Evolutionary conservation across 2,113 vertebrate genomes (phyloP).

Genomic region (Ceyx margarethae): DNA sequence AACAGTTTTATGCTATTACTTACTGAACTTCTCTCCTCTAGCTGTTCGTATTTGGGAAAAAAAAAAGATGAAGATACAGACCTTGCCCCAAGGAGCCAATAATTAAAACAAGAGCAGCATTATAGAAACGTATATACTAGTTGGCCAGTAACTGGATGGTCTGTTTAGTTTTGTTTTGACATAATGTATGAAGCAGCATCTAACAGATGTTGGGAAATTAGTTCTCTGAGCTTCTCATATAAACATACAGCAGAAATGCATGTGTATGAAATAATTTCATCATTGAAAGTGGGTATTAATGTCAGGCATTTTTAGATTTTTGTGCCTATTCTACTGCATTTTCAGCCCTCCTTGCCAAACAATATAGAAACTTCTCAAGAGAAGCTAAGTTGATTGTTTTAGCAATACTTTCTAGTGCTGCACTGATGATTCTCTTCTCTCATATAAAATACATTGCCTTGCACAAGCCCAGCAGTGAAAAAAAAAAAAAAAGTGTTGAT

Average conservation of each 20-base stretch:
- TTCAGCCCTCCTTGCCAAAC: not conserved
- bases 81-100: not conserved
- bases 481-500: not conserved
- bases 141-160: constrained; percentile 24
- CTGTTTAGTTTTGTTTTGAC: constrained; percentile 60
- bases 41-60: not conserved
- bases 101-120: constrained; percentile 25
- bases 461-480: not conserved
- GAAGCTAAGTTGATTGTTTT: not conserved
- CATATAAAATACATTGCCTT: not conserved
- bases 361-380: not conserved
- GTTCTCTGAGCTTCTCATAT: not conserved
- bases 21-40: not conserved
- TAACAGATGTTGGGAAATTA: constrained; percentile 49
- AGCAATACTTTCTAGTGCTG: not conserved
- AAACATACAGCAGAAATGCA: constrained; percentile 13
- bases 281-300: not conserved
- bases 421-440: not conserved
- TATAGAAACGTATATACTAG: constrained; percentile 1
- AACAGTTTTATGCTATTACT: not conserved
- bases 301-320: not conserved
- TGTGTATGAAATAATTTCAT: not conserved
- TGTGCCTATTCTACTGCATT: not conserved
- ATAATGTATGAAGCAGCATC: not conserved
- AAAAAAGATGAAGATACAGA: not conserved